A percentile compares a stretch with the other conserved stretches of the same genome.
Evolutionary conservation across 2,797 vertebrate genomes (phyloP).

Genomic region (Dermochelys coriacea): DNA sequence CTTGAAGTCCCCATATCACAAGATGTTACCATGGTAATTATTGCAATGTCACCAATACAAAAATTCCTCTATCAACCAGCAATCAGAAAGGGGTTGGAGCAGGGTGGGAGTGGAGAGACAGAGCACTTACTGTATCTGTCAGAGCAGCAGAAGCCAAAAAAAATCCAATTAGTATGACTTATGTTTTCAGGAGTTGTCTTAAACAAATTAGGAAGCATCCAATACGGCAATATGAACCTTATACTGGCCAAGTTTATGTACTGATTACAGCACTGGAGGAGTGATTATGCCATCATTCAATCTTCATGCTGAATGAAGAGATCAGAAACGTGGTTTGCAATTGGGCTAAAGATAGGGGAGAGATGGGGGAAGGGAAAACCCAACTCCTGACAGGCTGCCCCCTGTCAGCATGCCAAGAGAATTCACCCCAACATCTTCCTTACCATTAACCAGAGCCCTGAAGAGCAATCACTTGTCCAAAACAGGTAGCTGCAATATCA

Average conservation of each 20-base stretch:
- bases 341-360: not conserved
- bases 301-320: not conserved
- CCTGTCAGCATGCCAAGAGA: not conserved
- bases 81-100: conserved; percentile 41
- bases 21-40: conserved; percentile 67
- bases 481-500: not conserved
- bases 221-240: not conserved
- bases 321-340: not conserved
- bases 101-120: not conserved
- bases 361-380: not conserved
- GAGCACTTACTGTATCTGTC: not conserved
- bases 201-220: not conserved
- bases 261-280: not conserved
- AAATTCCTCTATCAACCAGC: conserved; percentile 34
- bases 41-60: conserved; percentile 39
- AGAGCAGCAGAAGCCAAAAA: not conserved
- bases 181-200: conserved; percentile 20
- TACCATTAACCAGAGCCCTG: not conserved
- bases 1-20: conserved; percentile 27
- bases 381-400: not conserved
- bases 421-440: not conserved
- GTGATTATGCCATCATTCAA: not conserved
- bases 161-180: conserved; percentile 14
- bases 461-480: not conserved
- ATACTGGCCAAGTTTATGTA: not conserved